A percentile compares a stretch with the other conserved stretches of the same genome.
phyloP scores from a whole-genome alignment of 1,140 invertebrate species.

The Bacillus rossius region DNA sequence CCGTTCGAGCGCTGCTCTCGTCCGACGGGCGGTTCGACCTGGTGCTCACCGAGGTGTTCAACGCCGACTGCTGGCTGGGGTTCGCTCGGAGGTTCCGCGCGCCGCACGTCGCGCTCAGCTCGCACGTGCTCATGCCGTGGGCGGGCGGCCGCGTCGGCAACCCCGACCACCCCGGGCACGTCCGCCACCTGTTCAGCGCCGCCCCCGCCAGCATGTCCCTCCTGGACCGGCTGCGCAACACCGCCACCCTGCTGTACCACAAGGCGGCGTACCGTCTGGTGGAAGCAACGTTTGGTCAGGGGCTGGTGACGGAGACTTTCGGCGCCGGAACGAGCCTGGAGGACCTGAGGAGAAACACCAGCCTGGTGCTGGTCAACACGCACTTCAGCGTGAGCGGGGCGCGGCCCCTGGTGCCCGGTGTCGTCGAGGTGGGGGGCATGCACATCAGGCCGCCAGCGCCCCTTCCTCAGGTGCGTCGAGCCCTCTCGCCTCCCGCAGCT shows the following conservation, averaged over 20 bases:
- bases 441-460: constrained; percentile 31
- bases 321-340: constrained; percentile 16
- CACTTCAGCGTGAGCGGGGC: constrained; percentile 38
- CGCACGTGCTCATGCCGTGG: not conserved
- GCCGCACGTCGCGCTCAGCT: constrained; percentile 15
- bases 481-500: too few species aligned
- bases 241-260: constrained; percentile 35
- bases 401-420: constrained; percentile 34
- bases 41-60: constrained; percentile 21
- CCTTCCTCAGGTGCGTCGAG: constrained; percentile 2
- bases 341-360: constrained; percentile 30
- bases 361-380: constrained; percentile 40
- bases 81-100: constrained; percentile 21
- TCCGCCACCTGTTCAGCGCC: constrained; percentile 22
- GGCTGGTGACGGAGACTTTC: not conserved
- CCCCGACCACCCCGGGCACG: constrained; percentile 27
- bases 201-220: constrained; percentile 14
- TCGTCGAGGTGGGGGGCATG: constrained; percentile 42
- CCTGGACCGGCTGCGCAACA: constrained; percentile 24
- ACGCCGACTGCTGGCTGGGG: constrained; percentile 23
- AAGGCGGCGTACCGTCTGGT: constrained; percentile 40
- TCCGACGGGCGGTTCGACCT: constrained; percentile 22
- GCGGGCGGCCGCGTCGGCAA: constrained; percentile 17
- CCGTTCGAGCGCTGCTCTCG: not conserved
- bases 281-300: not conserved